Base-by-base conservation (phyloP, 2,113 vertebrate species). In the Pseudorectes ferrugineus region DNA sequence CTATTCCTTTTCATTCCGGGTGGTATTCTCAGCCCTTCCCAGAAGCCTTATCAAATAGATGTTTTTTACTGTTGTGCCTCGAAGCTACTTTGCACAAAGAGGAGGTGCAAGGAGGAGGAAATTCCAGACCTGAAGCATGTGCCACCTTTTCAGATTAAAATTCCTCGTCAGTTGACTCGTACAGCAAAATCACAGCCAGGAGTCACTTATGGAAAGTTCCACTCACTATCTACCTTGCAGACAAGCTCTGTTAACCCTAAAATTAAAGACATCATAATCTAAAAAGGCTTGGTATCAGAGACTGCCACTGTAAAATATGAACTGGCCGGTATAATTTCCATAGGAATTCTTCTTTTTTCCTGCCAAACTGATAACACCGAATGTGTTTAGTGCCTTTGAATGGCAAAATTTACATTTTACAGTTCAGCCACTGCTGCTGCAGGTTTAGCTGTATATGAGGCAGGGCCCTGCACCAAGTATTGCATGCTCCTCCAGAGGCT, bases 121-220 rank as follows among this genome's bases (percentile, higher is more conserved):
- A 87, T 95, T 92, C 81, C 81, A 93, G 87, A 58, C 35, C 49
- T 76, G 35, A 92, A 82, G 78, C 71, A 43, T 59, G 75, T 93
- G 93, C 46, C 74, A 92, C 51, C 70, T 96, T 91, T 91, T 85
- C 62, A 89, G 62, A 93, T 76, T 91, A 91, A 49, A 95, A 79
- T 89, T 83, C 67, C 74, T 61, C 54, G 70, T 70, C 62, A 61
- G 35, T 91, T 72, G 55, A 73, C 54, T 85, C 4, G 3, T 20
- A 33, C 42, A 89, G 57, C 10, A 92, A 71, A 89, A 95, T 89
- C 73, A 43, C 48, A 82, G 78, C 62, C 78, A 92, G 54, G 51
- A 92, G 59, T 49, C 45, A 61, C 72, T 94, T 88, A 88, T 61
- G 58, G 22, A 3, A 94, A 68, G 26, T 66, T 66, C 35, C 57